These are phyloP conservation scores for Jaculus jaculus DNA, from an alignment of 2,113 vertebrate species.

Conservation along the genomic window DNA sequence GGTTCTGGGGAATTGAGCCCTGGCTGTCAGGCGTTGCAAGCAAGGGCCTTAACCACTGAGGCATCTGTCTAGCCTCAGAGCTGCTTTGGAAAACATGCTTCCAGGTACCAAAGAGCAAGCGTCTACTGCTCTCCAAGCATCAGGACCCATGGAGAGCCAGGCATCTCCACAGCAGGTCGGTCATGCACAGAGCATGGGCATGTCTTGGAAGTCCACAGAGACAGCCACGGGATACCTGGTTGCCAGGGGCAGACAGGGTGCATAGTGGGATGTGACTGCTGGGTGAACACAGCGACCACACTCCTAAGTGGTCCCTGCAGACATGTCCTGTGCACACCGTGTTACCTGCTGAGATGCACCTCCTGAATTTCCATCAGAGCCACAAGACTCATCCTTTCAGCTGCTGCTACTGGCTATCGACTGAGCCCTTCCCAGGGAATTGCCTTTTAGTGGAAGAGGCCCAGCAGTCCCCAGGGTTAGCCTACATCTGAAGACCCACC, in stretches of 20 bases:
- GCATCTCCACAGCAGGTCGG: background rate
- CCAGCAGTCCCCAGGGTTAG: background rate
- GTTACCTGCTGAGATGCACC: fast-evolving
- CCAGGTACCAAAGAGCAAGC: too few species aligned
- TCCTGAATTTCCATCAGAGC: background rate
- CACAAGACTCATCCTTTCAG: background rate
- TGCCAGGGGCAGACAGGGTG: background rate
- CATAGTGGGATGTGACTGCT: background rate
- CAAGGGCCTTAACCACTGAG: too few species aligned
- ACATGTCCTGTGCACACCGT: fast-evolving
- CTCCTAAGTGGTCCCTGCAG: background rate
- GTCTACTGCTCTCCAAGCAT: background rate
- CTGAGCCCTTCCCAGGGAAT: background rate
- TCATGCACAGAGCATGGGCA: background rate
- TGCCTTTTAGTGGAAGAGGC: background rate
- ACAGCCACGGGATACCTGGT: background rate
- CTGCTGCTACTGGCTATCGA: background rate
- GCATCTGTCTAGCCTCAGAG: too few species aligned
- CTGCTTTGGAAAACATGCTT: background rate
- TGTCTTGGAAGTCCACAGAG: background rate
- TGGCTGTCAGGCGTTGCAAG: too few species aligned
- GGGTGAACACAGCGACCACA: background rate
- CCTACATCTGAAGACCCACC: background rate
- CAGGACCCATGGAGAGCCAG: background rate
- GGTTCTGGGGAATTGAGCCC: too few species aligned